Evolutionary conservation across 1,140 invertebrate species (phyloP).

Genomic region (Conopomorpha cramerella): DNA sequence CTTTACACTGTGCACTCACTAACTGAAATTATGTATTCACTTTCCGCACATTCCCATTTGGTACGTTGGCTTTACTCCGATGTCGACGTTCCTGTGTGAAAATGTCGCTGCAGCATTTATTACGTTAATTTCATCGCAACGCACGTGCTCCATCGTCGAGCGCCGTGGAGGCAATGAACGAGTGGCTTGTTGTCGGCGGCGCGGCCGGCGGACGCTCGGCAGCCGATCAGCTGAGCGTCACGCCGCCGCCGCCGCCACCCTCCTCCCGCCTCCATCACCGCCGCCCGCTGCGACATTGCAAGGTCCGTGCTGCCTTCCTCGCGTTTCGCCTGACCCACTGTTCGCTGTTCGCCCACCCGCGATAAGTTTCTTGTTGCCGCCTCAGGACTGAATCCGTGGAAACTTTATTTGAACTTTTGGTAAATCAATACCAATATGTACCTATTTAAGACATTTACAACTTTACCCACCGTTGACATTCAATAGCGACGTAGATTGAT

Average conservation of each 20-base stretch:
- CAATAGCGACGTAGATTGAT: too few species aligned
- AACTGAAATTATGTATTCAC: slow-evolving; percentile 10
- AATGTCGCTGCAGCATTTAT: slow-evolving; percentile 8
- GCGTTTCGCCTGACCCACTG: slow-evolving; percentile 16
- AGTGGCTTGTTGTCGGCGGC: slow-evolving; percentile 23
- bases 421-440: too few species aligned
- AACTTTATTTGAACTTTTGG: too few species aligned
- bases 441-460: too few species aligned
- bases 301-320: slow-evolving; percentile 51
- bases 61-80: slow-evolving; percentile 1
- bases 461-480: too few species aligned
- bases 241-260: too few species aligned
- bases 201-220: slow-evolving; percentile 26
- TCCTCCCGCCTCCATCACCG: too few species aligned
- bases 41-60: slow-evolving; percentile 3
- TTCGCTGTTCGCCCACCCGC: slow-evolving; percentile 4
- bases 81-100: slow-evolving; percentile 10
- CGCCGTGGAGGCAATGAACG: slow-evolving; percentile 52
- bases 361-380: not conserved
- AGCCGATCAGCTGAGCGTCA: slow-evolving; percentile 54
- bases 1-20: slow-evolving; percentile 39
- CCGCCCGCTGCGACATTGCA: slow-evolving; percentile 58
- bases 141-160: slow-evolving; percentile 28
- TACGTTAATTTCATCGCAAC: slow-evolving; percentile 13
- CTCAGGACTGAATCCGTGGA: too few species aligned